Evolutionary conservation across 2,888 invertebrate genomes (phyloP), one percentile per base, ranked within the genome.

Genomic region (Helicoverpa assulta): DNA sequence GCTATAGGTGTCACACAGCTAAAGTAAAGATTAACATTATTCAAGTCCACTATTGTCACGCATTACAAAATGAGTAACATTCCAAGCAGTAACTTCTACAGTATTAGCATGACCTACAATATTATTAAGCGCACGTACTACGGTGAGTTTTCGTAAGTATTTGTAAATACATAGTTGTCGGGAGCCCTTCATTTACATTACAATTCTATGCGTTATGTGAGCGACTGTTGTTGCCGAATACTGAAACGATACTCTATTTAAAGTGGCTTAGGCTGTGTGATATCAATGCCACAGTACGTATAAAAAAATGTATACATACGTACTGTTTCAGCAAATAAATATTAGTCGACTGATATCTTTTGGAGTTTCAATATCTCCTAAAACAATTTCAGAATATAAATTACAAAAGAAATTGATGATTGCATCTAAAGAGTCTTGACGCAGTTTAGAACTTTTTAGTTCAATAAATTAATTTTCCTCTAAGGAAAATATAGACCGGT

Each of bases 111-210:
- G 65, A 58, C 57, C 53, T 43, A 52, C 18, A 63, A 40, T 40
- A 73, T 57, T 73, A 73, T 77, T 77, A 56, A 52, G 60, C 51
- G 50, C 73, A 73, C 78, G 77, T 78, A 69, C 73, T 16, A 16
- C 16, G 60, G 73, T 69, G 56, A 71, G 76, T 62, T 77, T 69
- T 77, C 60, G 69, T 76, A 76, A 76, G 73, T 66, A 19, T 78
- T 77, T 57, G 78, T 68, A 73, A 63, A 78, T 26, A 26, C 21
- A 21, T 67, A 60, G 33, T 59, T 51, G 62, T 63, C 57, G 69
- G 62, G 47, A 18, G 56, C 29, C 73, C 63, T 65, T 64, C 37
- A 69, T 69, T 65, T 60, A 33, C 51, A 77, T 77, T 57, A 60
- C 60, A 64, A 64, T 69, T 64, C 56, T 54, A 55, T 10, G 12